Conservation (phyloP, 2,113 vertebrate species). For the Micronisus gabar region DNA sequence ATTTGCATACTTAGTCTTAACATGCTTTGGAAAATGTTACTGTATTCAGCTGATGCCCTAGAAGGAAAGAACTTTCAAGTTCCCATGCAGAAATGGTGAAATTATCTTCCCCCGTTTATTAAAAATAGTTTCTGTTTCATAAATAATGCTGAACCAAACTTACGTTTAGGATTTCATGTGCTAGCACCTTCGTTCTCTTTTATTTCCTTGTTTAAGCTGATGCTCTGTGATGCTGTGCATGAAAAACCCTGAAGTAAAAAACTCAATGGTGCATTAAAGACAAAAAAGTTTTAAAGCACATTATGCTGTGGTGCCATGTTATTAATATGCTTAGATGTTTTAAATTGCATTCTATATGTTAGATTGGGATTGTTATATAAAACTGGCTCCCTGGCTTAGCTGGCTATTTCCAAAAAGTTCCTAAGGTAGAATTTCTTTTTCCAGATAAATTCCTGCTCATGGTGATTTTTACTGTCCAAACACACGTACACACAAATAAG, state of each 20-base stretch:
- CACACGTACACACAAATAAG: background rate
- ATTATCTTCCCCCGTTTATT: background rate
- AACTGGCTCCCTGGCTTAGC: background rate
- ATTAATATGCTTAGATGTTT: background rate
- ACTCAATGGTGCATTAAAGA: background rate
- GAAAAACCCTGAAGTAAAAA: constrained; percentile 1
- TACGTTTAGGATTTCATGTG: background rate
- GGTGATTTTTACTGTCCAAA: background rate
- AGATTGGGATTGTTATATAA: background rate
- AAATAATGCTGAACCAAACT: background rate
- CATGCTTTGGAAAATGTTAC: background rate
- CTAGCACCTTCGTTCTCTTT: background rate
- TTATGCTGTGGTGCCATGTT: background rate
- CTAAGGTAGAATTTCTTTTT: background rate
- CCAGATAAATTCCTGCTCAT: background rate
- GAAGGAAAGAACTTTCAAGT: background rate
- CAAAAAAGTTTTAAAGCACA: background rate
- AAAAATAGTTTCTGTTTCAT: background rate
- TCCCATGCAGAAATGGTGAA: background rate
- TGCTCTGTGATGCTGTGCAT: background rate
- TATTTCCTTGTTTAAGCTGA: background rate
- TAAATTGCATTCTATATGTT: background rate
- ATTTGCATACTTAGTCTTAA: background rate
- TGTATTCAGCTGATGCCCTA: background rate
- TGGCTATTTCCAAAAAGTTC: background rate